Evolutionary conservation across 2,888 invertebrate species (phyloP).

Genomic region (Leucania comma): DNA sequence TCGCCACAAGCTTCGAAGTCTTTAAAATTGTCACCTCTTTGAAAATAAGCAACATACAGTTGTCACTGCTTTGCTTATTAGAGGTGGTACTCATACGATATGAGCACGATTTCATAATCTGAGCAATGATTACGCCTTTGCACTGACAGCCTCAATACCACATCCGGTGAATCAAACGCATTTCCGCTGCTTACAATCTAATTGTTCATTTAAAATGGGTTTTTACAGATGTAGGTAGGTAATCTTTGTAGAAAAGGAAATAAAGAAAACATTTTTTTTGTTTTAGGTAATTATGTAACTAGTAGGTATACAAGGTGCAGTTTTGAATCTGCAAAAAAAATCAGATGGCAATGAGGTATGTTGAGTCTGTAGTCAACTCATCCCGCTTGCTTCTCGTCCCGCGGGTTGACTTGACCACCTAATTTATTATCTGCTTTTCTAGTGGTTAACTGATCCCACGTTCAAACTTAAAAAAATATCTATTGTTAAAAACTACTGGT

Average conservation of each 20-base stretch:
- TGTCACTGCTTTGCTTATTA: too few relatives aligned
- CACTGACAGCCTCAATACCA: slow-evolving; percentile 12
- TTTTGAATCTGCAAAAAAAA: neutral
- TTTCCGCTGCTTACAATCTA: slow-evolving; percentile 28
- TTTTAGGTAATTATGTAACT: neutral
- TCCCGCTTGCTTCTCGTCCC: too few relatives aligned
- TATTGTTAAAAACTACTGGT: too few relatives aligned
- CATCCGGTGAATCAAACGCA: slow-evolving; percentile 25
- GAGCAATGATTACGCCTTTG: slow-evolving; percentile 8
- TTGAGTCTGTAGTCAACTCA: too few relatives aligned
- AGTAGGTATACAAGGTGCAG: neutral
- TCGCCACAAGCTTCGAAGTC: neutral
- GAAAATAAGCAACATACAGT: slow-evolving; percentile 22
- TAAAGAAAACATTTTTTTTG: neutral
- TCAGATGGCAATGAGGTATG: too few relatives aligned
- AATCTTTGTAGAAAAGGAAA: slow-evolving; percentile 12
- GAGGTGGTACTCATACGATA: neutral
- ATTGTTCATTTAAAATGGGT: slow-evolving; percentile 9
- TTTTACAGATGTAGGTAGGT: slow-evolving; percentile 2
- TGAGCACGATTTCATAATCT: slow-evolving; percentile 24
- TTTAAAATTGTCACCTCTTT: neutral
- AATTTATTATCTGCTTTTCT: too few relatives aligned
- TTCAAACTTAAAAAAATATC: too few relatives aligned
- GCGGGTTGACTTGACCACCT: too few relatives aligned
- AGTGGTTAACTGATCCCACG: too few relatives aligned